Evolutionary conservation across 2,113 vertebrate species (phyloP).

Genomic region (Actenoides lindsayi): DNA sequence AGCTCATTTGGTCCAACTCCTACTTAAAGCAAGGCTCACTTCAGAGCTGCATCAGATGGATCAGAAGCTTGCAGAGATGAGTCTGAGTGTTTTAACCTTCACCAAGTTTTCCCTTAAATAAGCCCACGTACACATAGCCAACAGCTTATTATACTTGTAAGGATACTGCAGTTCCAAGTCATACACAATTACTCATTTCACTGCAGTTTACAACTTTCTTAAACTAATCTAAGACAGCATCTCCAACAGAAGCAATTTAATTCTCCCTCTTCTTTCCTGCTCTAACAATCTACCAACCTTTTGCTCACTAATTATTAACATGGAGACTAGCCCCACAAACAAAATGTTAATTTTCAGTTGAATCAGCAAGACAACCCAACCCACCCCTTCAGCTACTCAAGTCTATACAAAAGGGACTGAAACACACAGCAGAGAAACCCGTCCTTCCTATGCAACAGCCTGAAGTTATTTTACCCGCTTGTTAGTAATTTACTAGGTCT

Average conservation of each 20-base stretch:
- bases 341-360: neutral
- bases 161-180: neutral
- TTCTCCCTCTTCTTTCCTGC: neutral
- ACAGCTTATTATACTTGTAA: neutral
- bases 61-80: neutral
- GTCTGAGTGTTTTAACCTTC: neutral
- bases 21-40: neutral
- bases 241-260: neutral
- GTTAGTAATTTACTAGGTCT: neutral
- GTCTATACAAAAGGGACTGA: neutral
- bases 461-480: neutral
- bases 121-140: neutral
- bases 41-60: neutral
- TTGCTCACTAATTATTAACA: neutral
- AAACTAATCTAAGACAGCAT: neutral
- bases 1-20: neutral
- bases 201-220: neutral
- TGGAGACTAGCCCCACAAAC: neutral
- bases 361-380: neutral
- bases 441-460: rapidly evolving
- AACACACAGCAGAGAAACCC: neutral
- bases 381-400: neutral
- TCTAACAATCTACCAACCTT: rapidly evolving
- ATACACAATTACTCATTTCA: neutral
- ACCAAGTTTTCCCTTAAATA: neutral